These are phyloP conservation scores for Engystomops pustulosus DNA, from an alignment of 2,113 vertebrate species.

Conservation along the genomic window DNA sequence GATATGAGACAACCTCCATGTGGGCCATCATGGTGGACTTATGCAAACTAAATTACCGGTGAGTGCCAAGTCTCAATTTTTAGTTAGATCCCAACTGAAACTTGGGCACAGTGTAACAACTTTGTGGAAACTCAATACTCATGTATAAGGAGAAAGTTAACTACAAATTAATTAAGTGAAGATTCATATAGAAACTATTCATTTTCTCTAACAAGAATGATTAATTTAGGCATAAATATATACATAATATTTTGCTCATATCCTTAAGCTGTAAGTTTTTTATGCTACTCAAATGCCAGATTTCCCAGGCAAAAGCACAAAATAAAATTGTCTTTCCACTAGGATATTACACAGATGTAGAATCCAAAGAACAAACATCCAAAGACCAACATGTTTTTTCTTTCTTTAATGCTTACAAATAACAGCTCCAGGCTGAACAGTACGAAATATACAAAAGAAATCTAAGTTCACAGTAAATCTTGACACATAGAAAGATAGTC, in stretches of 20 bases:
- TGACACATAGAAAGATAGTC: background rate
- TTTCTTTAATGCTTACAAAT: slow-evolving; percentile 29
- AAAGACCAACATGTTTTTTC: background rate
- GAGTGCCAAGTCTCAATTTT: no score
- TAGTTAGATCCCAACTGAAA: no score
- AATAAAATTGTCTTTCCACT: background rate
- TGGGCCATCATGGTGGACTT: no score
- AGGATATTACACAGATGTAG: background rate
- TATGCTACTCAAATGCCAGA: background rate
- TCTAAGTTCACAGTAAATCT: background rate
- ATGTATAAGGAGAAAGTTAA: no score
- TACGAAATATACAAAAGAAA: slow-evolving; percentile 47
- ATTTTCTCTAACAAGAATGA: background rate
- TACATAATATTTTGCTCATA: background rate
- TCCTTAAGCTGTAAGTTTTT: background rate
- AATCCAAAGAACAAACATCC: background rate
- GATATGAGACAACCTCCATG: no score
- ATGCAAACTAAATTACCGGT: no score
- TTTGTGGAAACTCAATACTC: no score
- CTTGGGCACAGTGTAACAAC: no score
- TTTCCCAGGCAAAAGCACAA: background rate
- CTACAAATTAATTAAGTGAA: no score
- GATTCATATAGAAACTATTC: no score
- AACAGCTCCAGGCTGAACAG: slow-evolving; percentile 50
- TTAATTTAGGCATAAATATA: background rate